Conservation (phyloP, 2,797 vertebrate species). For the Apodemus agrarius region DNA sequence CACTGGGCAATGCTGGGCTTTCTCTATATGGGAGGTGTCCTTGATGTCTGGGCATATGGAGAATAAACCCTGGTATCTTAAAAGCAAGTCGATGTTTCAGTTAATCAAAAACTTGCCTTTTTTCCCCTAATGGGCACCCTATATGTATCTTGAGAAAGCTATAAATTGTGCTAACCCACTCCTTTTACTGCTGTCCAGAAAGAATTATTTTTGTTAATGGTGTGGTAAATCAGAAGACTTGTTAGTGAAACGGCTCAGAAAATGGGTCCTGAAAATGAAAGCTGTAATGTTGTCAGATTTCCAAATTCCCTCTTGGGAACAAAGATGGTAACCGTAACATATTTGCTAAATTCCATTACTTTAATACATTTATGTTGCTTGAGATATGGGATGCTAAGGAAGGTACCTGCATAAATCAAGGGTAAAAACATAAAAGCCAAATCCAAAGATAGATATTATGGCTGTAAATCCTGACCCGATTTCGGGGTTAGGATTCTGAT, state of each 20-base stretch:
- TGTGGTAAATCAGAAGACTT: constrained; percentile 83
- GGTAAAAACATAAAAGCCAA: constrained; percentile 74
- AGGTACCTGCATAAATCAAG: constrained; percentile 62
- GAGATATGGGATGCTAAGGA: constrained; percentile 58
- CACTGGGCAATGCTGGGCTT: neutral
- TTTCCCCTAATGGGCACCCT: constrained; percentile 61
- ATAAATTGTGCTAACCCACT: constrained; percentile 77
- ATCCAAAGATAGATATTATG: constrained; percentile 77
- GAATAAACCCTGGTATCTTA: constrained; percentile 74
- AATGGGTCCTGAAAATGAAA: constrained; percentile 82
- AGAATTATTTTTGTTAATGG: constrained; percentile 81
- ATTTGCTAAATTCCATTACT: constrained; percentile 81
- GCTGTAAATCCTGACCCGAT: constrained; percentile 74
- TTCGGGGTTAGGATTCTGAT: constrained; percentile 70
- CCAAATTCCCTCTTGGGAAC: constrained; percentile 79
- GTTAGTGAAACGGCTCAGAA: constrained; percentile 80
- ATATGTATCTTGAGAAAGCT: constrained; percentile 72
- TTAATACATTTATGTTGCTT: constrained; percentile 70
- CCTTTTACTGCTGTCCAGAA: constrained; percentile 80
- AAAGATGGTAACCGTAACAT: constrained; percentile 78
- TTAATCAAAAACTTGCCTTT: constrained; percentile 74
- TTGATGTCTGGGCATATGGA: constrained; percentile 8
- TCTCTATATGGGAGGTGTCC: neutral
- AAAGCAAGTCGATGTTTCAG: constrained; percentile 75
- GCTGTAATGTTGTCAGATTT: constrained; percentile 81